These are phyloP conservation scores for Pimephales promelas DNA, from an alignment of 2,113 vertebrate genomes.

Conservation along the genomic window DNA sequence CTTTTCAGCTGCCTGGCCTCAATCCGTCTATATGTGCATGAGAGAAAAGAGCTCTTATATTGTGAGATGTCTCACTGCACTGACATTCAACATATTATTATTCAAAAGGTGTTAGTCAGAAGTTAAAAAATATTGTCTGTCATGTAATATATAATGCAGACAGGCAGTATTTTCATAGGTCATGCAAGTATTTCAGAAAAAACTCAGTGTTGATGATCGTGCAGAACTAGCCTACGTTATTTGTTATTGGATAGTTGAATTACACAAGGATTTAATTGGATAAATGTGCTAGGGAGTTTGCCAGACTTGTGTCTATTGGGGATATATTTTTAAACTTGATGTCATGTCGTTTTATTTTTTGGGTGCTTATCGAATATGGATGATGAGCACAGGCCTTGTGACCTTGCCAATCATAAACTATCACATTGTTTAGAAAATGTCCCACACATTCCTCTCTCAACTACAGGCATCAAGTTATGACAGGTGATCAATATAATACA, in stretches of 20 bases:
- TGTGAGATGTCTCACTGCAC: conserved; percentile 33
- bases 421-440: background rate
- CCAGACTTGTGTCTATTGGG: conserved; percentile 46
- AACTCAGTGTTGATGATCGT: conserved; percentile 23
- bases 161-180: background rate
- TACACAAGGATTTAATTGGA: conserved; percentile 54
- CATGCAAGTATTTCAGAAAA: conserved; percentile 10
- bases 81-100: conserved; percentile 35
- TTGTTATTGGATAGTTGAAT: conserved; percentile 61
- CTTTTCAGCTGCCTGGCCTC: conserved; percentile 46
- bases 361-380: conserved; percentile 33
- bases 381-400: conserved; percentile 42
- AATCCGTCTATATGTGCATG: conserved; percentile 49
- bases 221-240: conserved; percentile 54
- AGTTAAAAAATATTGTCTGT: background rate
- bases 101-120: background rate
- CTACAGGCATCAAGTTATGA: conserved; percentile 16
- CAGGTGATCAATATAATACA: background rate
- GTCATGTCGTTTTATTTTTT: conserved; percentile 47
- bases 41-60: conserved; percentile 33
- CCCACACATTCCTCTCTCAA: background rate
- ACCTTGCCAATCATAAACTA: conserved; percentile 53
- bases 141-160: background rate
- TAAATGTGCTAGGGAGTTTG: conserved; percentile 46
- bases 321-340: conserved; percentile 43